These are phyloP conservation scores for Hydropsyche betteni DNA, from an alignment of 2,888 invertebrate species.

Conservation along the genomic window DNA sequence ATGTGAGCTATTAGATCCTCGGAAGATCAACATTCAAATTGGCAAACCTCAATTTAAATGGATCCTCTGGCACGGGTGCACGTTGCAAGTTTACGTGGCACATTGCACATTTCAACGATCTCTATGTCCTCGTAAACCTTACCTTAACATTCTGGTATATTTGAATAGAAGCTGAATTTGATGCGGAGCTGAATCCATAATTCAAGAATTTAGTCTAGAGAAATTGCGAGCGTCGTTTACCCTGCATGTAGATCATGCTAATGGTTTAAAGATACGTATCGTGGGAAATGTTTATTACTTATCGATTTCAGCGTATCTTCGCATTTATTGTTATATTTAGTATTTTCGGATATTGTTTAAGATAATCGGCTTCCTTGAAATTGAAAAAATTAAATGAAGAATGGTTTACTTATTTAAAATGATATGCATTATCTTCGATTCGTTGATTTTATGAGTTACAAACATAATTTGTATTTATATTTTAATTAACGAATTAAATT, in stretches of 20 bases:
- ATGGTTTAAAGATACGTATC: too few species aligned
- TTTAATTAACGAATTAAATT: conserved; percentile 16
- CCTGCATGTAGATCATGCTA: too few species aligned
- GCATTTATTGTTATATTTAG: too few species aligned
- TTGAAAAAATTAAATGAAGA: too few species aligned
- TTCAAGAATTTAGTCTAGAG: conserved; percentile 39
- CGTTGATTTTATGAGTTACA: not conserved
- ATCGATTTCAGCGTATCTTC: too few species aligned
- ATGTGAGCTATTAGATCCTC: too few species aligned
- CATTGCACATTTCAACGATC: not conserved
- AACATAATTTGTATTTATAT: not conserved
- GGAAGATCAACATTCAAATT: too few species aligned
- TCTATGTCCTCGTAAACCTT: conserved; percentile 45
- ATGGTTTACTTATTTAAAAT: too few species aligned
- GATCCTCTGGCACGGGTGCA: conserved; percentile 5
- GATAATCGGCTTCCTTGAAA: too few species aligned
- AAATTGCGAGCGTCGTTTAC: conserved; percentile 37
- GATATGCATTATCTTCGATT: too few species aligned
- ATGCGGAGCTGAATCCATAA: conserved; percentile 32
- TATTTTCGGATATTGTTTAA: too few species aligned
- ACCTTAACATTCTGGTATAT: conserved; percentile 42
- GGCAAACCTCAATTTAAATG: not conserved
- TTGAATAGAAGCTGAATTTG: conserved; percentile 50
- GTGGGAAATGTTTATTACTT: too few species aligned
- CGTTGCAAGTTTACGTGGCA: not conserved